Evolutionary conservation across 2,797 vertebrate species (phyloP).

Genomic region (Cynopterus sphinx): DNA sequence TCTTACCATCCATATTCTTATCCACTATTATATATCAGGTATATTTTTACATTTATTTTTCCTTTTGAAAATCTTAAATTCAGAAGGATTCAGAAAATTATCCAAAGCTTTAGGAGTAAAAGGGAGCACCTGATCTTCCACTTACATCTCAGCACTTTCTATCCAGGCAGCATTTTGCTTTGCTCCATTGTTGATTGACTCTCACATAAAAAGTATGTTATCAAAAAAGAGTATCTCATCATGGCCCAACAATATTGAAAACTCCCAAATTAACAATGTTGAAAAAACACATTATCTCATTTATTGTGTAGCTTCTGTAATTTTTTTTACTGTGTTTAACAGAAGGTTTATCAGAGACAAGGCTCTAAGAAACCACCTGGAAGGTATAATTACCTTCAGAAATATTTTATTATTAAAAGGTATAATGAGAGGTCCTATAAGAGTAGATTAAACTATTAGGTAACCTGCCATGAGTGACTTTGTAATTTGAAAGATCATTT

Average conservation of each 20-base stretch:
- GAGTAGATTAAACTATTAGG: conserved; percentile 76
- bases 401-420: conserved; percentile 76
- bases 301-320: neutral
- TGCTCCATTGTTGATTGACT: neutral
- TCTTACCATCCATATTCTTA: neutral
- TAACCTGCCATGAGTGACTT: conserved; percentile 71
- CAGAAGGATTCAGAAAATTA: neutral
- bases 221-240: neutral
- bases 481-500: conserved; percentile 73
- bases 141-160: neutral
- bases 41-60: neutral
- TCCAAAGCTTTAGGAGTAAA: neutral
- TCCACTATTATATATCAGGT: neutral
- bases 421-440: conserved; percentile 68
- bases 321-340: neutral
- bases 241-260: neutral
- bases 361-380: conserved; percentile 49
- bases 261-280: neutral
- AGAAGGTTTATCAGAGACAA: conserved; percentile 44
- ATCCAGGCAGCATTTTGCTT: neutral
- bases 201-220: neutral
- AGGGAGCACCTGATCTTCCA: neutral
- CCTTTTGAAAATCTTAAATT: neutral
- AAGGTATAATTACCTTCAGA: conserved; percentile 71
- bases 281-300: neutral